Conservation (phyloP, 2,113 vertebrate genomes). For the Mustelus asterias region DNA sequence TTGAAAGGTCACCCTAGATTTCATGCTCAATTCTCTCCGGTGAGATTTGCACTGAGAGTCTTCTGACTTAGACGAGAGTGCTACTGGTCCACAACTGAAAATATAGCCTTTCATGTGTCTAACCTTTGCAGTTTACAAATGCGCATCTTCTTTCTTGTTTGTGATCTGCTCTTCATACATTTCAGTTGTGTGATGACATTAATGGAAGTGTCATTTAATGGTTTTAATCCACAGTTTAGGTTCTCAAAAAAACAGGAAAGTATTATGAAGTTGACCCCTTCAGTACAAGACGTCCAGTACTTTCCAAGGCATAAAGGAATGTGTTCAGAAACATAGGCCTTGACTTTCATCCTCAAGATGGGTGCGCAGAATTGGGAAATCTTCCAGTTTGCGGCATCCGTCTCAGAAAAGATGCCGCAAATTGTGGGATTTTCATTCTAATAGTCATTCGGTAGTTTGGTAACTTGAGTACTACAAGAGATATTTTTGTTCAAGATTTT, state of each 20-base stretch:
- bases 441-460: too few relatives aligned
- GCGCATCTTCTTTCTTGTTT: background rate
- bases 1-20: background rate
- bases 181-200: background rate
- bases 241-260: background rate
- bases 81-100: background rate
- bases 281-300: background rate
- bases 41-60: background rate
- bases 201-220: background rate
- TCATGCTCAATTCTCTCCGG: background rate
- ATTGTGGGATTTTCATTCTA: too few relatives aligned
- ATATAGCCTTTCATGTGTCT: background rate
- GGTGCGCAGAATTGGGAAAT: too few relatives aligned
- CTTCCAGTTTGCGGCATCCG: too few relatives aligned
- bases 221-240: background rate
- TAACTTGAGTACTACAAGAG: too few relatives aligned
- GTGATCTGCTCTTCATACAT: background rate
- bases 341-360: background rate
- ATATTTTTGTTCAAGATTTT: too few relatives aligned
- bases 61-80: background rate
- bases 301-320: background rate
- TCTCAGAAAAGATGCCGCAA: too few relatives aligned
- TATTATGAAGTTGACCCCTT: background rate
- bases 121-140: background rate
- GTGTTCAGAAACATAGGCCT: background rate